phyloP scores from a whole-genome alignment of 2,113 vertebrate genomes.

The Polyodon spathula region DNA sequence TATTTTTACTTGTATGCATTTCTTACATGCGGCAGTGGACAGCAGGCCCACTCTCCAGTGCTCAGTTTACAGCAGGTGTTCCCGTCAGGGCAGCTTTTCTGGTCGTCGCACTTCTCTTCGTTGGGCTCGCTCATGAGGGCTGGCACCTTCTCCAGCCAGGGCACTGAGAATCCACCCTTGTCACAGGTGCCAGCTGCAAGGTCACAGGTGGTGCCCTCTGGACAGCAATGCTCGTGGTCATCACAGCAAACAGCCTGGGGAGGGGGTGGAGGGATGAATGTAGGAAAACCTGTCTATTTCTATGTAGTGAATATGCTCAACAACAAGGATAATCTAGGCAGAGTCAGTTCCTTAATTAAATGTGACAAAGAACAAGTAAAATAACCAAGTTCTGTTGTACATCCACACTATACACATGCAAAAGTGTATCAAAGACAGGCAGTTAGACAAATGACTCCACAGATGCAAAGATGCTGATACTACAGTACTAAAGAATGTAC shows the following conservation, averaged over 20 bases:
- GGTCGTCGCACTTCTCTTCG: constrained; percentile 40
- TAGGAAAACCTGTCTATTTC: neutral
- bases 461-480: too few relatives aligned
- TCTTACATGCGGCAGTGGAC: constrained; percentile 41
- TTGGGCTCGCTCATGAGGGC: neutral
- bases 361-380: too few relatives aligned
- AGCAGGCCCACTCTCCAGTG: constrained; percentile 40
- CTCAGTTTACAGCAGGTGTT: constrained; percentile 45
- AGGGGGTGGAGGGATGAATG: neutral
- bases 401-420: too few relatives aligned
- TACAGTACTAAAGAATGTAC: too few relatives aligned
- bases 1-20: too few relatives aligned
- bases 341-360: neutral
- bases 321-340: neutral
- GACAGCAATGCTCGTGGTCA: constrained; percentile 58
- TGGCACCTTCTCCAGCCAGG: constrained; percentile 36
- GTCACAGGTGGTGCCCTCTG: constrained; percentile 43
- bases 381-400: too few relatives aligned
- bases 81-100: constrained; percentile 8
- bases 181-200: constrained; percentile 38
- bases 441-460: too few relatives aligned
- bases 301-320: neutral
- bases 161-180: constrained; percentile 6
- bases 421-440: too few relatives aligned
- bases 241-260: constrained; percentile 55